phyloP scores from a whole-genome alignment of 1,140 invertebrate genomes.

The Zaprionus inermis region DNA sequence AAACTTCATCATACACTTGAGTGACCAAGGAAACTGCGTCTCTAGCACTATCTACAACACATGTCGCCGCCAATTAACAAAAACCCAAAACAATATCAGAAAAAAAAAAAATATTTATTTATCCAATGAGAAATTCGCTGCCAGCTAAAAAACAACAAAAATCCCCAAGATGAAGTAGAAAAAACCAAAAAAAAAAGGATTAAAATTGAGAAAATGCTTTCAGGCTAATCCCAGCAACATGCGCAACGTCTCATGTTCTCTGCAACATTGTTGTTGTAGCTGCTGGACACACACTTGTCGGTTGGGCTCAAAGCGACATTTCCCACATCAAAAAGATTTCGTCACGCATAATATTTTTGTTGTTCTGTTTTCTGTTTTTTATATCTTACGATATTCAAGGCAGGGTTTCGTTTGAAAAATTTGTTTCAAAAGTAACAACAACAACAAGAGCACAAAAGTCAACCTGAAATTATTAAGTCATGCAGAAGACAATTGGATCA shows the following conservation, averaged over 20 bases:
- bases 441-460: slow-evolving; percentile 20
- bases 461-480: slow-evolving; percentile 66
- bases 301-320: slow-evolving; percentile 78
- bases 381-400: slow-evolving; percentile 29
- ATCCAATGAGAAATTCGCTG: slow-evolving; percentile 44
- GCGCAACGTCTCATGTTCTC: slow-evolving; percentile 72
- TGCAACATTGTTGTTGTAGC: slow-evolving; percentile 32
- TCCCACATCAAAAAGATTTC: slow-evolving; percentile 82
- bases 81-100: slow-evolving; percentile 72
- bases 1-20: slow-evolving; percentile 72
- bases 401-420: slow-evolving; percentile 62
- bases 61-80: slow-evolving; percentile 81
- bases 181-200: slow-evolving; percentile 61
- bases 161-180: slow-evolving; percentile 10
- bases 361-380: slow-evolving; percentile 41
- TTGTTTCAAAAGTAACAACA: slow-evolving; percentile 47
- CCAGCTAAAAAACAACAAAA: slow-evolving; percentile 29
- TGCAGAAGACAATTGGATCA: slow-evolving; percentile 82
- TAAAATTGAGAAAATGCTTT: slow-evolving; percentile 80
- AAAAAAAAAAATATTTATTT: slow-evolving; percentile 58
- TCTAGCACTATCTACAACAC: slow-evolving; percentile 67
- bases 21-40: slow-evolving; percentile 47
- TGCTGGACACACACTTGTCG: slow-evolving; percentile 81
- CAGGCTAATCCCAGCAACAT: slow-evolving; percentile 76
- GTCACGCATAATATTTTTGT: slow-evolving; percentile 77